These are phyloP conservation scores for Phylloscopus collybita DNA, from an alignment of 2,797 vertebrate species.

Conservation along the genomic window DNA sequence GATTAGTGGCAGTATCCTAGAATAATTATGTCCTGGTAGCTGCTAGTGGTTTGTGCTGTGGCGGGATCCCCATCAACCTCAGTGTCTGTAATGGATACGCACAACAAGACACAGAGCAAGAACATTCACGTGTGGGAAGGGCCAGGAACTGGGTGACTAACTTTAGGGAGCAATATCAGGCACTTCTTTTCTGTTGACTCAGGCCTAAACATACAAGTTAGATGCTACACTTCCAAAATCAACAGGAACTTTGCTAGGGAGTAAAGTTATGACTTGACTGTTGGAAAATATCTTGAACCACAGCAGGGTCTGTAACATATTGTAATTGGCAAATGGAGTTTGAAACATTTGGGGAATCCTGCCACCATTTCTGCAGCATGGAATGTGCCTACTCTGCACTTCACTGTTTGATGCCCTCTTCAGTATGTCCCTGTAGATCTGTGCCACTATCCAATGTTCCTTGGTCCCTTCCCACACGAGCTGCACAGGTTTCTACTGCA, in stretches of 20 bases:
- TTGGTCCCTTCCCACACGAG: background rate
- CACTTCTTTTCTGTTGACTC: background rate
- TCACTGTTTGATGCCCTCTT: background rate
- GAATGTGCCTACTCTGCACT: background rate
- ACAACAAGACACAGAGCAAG: background rate
- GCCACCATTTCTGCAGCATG: background rate
- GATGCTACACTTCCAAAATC: background rate
- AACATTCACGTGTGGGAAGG: background rate
- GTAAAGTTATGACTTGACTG: background rate
- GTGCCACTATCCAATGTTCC: background rate
- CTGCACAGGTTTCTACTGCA: fast-evolving
- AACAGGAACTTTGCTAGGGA: background rate
- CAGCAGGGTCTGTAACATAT: background rate
- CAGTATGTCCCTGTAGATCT: background rate
- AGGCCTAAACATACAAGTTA: background rate
- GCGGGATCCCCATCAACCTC: background rate
- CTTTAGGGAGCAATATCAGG: background rate
- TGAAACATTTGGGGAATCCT: background rate
- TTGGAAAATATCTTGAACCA: background rate
- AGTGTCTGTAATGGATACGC: too few species aligned
- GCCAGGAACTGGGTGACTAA: background rate
- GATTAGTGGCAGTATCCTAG: background rate
- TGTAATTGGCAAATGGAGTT: background rate
- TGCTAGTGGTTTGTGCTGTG: background rate
- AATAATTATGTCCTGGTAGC: background rate